These are phyloP conservation scores for Aphrophora alni DNA, from an alignment of 2,888 invertebrate species.

Conservation along the genomic window DNA sequence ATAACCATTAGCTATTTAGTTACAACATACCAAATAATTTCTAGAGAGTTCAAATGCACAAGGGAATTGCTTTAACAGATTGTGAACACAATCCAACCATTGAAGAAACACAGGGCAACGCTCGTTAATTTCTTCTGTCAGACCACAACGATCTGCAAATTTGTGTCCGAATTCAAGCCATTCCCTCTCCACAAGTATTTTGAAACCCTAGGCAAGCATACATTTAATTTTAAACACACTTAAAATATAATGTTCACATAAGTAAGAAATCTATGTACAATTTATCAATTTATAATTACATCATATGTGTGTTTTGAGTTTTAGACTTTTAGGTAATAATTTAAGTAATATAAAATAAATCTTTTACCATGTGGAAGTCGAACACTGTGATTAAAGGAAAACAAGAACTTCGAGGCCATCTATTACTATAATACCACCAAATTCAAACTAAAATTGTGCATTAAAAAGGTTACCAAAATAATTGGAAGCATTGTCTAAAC, in stretches of 20 bases:
- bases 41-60: conserved; percentile 96
- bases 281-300: not conserved
- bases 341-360: too few relatives aligned
- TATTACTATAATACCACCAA: too few relatives aligned
- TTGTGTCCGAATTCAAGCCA: conserved; percentile 99
- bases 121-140: conserved; percentile 90
- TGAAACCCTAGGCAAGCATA: conserved; percentile 78
- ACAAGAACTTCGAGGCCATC: too few relatives aligned
- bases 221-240: too few relatives aligned
- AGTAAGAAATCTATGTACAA: not conserved
- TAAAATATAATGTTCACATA: not conserved
- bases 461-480: too few relatives aligned
- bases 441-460: too few relatives aligned
- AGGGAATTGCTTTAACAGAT: conserved; percentile 85
- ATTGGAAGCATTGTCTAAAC: too few relatives aligned
- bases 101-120: conserved; percentile 97
- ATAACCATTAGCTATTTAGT: too few relatives aligned
- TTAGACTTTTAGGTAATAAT: too few relatives aligned
- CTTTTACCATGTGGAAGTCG: too few relatives aligned
- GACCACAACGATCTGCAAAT: conserved; percentile 93
- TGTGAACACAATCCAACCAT: conserved; percentile 97
- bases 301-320: not conserved
- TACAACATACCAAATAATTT: conserved; percentile 79
- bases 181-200: conserved; percentile 90
- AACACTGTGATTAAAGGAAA: too few relatives aligned